Conservation (phyloP, 2,797 vertebrate species). For the Vultur gryphus region DNA sequence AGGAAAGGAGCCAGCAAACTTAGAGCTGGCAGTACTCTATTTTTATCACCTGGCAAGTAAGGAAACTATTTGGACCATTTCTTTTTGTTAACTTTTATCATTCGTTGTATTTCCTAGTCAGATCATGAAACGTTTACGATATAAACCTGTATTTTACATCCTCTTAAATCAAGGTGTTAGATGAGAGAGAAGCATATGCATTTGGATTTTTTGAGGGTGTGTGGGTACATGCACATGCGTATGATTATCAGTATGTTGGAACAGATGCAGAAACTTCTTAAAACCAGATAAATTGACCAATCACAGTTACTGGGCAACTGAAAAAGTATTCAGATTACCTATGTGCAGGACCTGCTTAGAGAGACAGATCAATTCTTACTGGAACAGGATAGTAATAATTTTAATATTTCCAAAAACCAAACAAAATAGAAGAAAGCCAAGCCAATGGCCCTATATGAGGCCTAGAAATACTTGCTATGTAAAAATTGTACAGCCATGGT, state of each 20-base stretch:
- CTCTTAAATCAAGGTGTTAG: not conserved
- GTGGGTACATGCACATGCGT: rapidly evolving
- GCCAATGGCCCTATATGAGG: not conserved
- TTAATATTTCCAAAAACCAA: not conserved
- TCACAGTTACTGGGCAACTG: not conserved
- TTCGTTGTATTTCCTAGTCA: not conserved
- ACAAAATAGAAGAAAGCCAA: not conserved
- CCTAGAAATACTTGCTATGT: not conserved
- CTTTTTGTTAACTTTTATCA: not conserved
- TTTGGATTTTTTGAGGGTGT: not conserved
- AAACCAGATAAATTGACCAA: not conserved
- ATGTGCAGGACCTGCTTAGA: not conserved
- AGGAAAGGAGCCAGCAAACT: not conserved
- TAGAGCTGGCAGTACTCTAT: not conserved
- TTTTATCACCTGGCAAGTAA: not conserved
- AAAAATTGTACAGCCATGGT: not conserved
- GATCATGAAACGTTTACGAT: not conserved
- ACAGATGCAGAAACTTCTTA: not conserved
- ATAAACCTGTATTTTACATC: not conserved
- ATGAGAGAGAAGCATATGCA: not conserved
- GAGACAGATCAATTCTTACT: not conserved
- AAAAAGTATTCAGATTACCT: not conserved
- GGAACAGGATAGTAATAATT: not conserved
- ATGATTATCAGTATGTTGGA: not conserved
- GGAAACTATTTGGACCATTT: not conserved